A percentile compares a stretch with the other conserved stretches of the same genome.
Evolutionary conservation across 2,113 vertebrate genomes (phyloP).

Genomic region (Silurus asotus): DNA sequence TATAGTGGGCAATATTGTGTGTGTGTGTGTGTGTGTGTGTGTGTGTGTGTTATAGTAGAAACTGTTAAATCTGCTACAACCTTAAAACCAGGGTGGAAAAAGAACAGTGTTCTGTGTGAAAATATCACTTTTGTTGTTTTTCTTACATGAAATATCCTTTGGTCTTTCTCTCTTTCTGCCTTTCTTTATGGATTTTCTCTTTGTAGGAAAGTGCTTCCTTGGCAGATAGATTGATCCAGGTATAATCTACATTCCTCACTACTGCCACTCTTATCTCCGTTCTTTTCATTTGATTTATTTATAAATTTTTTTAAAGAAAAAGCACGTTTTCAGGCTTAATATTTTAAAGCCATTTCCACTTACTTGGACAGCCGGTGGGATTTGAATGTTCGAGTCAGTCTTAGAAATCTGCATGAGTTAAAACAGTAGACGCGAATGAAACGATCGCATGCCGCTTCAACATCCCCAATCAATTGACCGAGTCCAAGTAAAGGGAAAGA

Average conservation of each 20-base stretch:
- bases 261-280: constrained; percentile 24
- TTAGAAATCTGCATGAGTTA: neutral
- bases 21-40: too few species aligned
- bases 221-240: constrained; percentile 99
- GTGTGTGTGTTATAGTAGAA: neutral
- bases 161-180: constrained; percentile 77
- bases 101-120: constrained; percentile 73
- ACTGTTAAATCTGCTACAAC: neutral
- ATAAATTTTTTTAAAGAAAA: neutral
- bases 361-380: constrained; percentile 25
- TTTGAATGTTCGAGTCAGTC: neutral
- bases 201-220: constrained; percentile 99
- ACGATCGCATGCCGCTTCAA: neutral
- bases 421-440: neutral
- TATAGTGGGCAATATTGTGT: too few species aligned
- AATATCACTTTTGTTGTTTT: constrained; percentile 51
- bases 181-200: constrained; percentile 83
- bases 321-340: neutral
- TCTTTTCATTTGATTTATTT: neutral
- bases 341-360: neutral
- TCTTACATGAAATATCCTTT: constrained; percentile 69
- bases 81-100: constrained; percentile 70
- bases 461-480: neutral
- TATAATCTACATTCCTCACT: constrained; percentile 75
- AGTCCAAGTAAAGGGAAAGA: constrained; percentile 12